These are phyloP conservation scores for Petrolisthes manimaculis DNA, from an alignment of 2,888 invertebrate genomes.

Conservation along the genomic window DNA sequence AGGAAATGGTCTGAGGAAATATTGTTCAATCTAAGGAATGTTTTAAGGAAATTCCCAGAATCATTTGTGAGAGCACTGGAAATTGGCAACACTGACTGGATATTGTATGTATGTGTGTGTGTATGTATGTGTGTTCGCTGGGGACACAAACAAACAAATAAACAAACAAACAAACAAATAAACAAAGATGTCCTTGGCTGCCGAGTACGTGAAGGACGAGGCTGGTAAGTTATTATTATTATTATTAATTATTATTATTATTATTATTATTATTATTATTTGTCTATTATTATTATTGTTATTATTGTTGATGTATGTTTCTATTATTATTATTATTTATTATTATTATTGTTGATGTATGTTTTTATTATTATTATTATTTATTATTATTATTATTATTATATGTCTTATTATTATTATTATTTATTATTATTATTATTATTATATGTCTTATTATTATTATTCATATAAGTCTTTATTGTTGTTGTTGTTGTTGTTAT, in stretches of 20 bases:
- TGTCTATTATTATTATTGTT: background rate
- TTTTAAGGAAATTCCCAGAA: no score
- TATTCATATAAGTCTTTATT: no score
- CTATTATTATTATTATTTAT: background rate
- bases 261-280: no score
- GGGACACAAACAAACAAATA: background rate
- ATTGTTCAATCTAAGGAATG: no score
- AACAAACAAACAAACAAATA: background rate
- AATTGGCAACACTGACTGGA: background rate
- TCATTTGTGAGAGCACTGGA: no score
- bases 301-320: no score
- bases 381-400: background rate
- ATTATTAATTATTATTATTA: background rate
- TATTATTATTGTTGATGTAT: background rate
- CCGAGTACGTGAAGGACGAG: conserved; percentile 55
- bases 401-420: no score
- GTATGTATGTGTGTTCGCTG: conserved; percentile 16
- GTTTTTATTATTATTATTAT: background rate
- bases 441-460: no score
- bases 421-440: no score
- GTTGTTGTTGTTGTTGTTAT: no score
- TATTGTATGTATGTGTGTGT: background rate
- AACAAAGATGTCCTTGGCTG: conserved; percentile 33
- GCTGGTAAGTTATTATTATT: conserved; percentile 29
- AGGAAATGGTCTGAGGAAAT: no score